Conservation (phyloP, 35 echinoderm and acorn worm genomes). For the Apostichopus japonicus region DNA sequence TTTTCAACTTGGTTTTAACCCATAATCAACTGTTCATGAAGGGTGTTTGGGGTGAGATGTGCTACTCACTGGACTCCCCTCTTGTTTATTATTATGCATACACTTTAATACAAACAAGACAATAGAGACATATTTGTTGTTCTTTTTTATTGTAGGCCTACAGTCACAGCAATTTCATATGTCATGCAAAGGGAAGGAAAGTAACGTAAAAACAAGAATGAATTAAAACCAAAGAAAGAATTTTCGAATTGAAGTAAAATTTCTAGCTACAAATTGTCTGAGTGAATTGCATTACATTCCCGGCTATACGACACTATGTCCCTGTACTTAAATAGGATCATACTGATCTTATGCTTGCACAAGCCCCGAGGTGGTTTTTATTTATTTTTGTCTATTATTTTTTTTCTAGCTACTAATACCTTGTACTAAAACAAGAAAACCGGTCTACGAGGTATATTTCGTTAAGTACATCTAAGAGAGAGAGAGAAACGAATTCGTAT, state of each 20-base stretch:
- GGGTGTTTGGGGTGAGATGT: no score
- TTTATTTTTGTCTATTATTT: not conserved
- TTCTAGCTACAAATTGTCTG: conserved; percentile 12
- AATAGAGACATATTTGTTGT: not conserved
- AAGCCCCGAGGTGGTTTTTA: conserved; percentile 41
- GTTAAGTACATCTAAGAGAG: no score
- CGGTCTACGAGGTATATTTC: no score
- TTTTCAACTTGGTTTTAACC: no score
- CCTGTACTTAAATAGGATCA: conserved; percentile 18
- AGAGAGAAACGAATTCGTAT: no score
- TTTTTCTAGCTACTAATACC: not conserved
- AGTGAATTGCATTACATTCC: conserved; percentile 51
- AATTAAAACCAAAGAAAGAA: not conserved
- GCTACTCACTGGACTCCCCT: no score
- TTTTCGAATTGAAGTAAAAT: not conserved
- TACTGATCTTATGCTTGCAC: conserved; percentile 20
- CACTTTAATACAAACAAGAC: not conserved
- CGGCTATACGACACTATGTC: conserved; percentile 47
- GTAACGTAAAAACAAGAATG: not conserved
- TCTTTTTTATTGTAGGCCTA: not conserved
- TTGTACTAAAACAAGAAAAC: no score
- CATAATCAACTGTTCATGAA: no score
- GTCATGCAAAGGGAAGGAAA: conserved; percentile 21
- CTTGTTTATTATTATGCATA: no score
- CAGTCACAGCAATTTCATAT: conserved; percentile 23